Conservation (phyloP, 1,140 invertebrate genomes). For the Pseudachorutes palmiensis region DNA sequence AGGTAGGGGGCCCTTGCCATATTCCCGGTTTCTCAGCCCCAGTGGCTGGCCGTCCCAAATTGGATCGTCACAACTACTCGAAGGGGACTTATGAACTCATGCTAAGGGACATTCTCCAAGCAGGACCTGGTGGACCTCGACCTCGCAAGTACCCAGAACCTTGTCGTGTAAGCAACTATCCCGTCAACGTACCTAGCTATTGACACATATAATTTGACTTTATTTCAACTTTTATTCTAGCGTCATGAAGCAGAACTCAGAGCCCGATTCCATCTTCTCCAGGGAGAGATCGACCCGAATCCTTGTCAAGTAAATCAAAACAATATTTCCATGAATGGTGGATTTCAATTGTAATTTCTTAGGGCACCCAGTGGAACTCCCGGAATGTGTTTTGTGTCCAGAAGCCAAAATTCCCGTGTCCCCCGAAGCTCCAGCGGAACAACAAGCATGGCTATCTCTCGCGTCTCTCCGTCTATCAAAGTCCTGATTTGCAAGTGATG, state of each 20-base stretch:
- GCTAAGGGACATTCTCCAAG: neutral
- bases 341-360: neutral
- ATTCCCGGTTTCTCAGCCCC: slow-evolving; percentile 30
- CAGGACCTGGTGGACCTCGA: neutral
- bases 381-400: slow-evolving; percentile 30
- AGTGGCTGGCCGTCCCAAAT: slow-evolving; percentile 11
- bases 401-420: slow-evolving; percentile 23
- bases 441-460: slow-evolving; percentile 35
- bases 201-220: neutral
- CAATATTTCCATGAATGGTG: neutral
- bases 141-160: slow-evolving; percentile 24
- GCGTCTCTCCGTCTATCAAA: slow-evolving; percentile 31
- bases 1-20: too few relatives aligned
- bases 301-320: slow-evolving; percentile 19
- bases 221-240: slow-evolving; percentile 18
- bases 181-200: neutral
- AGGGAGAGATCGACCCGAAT: slow-evolving; percentile 35
- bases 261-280: slow-evolving; percentile 27
- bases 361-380: slow-evolving; percentile 17
- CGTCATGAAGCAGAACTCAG: slow-evolving; percentile 25
- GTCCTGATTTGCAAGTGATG: slow-evolving; percentile 16
- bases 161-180: slow-evolving; percentile 19
- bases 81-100: slow-evolving; percentile 22
- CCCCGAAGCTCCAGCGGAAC: slow-evolving; percentile 24
- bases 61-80: slow-evolving; percentile 17